phyloP scores from a whole-genome alignment of 37 sponge, comb jelly and placozoan species.

The Cliona cf. orientalis region DNA sequence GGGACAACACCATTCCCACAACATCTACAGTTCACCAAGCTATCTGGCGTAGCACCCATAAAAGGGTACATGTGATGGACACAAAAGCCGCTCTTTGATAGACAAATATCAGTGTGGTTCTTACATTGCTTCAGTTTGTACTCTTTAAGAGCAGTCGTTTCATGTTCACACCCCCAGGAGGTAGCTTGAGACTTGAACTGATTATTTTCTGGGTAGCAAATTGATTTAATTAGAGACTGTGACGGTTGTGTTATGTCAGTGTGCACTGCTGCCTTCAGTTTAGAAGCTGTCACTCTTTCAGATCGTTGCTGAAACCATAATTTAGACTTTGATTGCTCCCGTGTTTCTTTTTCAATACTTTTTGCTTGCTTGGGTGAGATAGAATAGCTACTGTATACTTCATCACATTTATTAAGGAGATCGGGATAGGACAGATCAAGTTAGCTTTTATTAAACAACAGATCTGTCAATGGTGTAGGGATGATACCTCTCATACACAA shows the following conservation, averaged over 20 bases:
- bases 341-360: constrained; percentile 44
- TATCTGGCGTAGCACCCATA: constrained; percentile 53
- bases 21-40: constrained; percentile 43
- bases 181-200: constrained; percentile 23
- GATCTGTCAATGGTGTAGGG: constrained; percentile 32
- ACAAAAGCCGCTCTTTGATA: constrained; percentile 46
- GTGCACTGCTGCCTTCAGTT: constrained; percentile 44
- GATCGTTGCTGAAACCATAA: constrained; percentile 60
- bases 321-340: constrained; percentile 37
- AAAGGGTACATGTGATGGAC: constrained; percentile 24
- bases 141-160: constrained; percentile 25
- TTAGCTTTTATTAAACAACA: constrained; percentile 23
- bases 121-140: background rate
- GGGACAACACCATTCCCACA: constrained; percentile 56
- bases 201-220: constrained; percentile 48
- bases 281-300: constrained; percentile 67
- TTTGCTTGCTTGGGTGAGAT: constrained; percentile 33
- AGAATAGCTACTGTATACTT: constrained; percentile 11
- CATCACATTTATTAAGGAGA: constrained; percentile 46
- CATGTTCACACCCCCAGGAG: constrained; percentile 48
- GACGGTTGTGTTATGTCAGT: constrained; percentile 48
- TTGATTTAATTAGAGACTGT: constrained; percentile 35
- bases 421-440: constrained; percentile 21
- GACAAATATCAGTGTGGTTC: constrained; percentile 25
- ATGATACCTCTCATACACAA: constrained; percentile 17